phyloP scores from a whole-genome alignment of 92 coral and sea anemone species.

The Montipora capitata region DNA sequence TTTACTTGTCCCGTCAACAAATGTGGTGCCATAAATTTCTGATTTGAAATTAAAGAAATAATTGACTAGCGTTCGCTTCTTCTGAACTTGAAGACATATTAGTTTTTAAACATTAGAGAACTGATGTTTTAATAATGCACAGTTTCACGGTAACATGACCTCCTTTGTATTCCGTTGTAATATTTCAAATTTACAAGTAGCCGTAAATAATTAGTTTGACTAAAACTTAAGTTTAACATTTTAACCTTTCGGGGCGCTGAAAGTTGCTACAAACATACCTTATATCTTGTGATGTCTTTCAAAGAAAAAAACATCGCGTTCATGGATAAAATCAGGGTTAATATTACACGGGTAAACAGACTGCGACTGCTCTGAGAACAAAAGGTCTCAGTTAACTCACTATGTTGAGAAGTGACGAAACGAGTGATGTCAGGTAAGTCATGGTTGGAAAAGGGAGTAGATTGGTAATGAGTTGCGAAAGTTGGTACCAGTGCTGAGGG shows the following conservation, averaged over 20 bases:
- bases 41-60: too few relatives aligned
- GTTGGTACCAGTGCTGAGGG: too few relatives aligned
- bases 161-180: constrained; percentile 10
- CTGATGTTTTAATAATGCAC: background rate
- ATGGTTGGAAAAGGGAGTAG: background rate
- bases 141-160: background rate
- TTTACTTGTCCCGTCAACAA: too few relatives aligned
- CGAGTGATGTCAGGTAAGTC: background rate
- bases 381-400: too few relatives aligned
- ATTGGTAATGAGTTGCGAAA: too few relatives aligned
- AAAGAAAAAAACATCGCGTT: background rate
- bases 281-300: background rate
- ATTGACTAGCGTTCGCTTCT: background rate
- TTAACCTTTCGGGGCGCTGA: background rate
- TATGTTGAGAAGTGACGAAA: too few relatives aligned
- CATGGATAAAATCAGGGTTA: too few relatives aligned
- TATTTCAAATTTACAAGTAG: constrained; percentile 24
- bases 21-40: background rate
- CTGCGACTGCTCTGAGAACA: too few relatives aligned
- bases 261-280: background rate
- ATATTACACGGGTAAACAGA: too few relatives aligned
- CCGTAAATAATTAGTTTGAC: background rate
- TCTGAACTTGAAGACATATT: background rate
- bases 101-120: too few relatives aligned
- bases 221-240: background rate